These are phyloP conservation scores for Leptinotarsa juncta DNA, from an alignment of 2,888 invertebrate genomes.

Conservation along the genomic window DNA sequence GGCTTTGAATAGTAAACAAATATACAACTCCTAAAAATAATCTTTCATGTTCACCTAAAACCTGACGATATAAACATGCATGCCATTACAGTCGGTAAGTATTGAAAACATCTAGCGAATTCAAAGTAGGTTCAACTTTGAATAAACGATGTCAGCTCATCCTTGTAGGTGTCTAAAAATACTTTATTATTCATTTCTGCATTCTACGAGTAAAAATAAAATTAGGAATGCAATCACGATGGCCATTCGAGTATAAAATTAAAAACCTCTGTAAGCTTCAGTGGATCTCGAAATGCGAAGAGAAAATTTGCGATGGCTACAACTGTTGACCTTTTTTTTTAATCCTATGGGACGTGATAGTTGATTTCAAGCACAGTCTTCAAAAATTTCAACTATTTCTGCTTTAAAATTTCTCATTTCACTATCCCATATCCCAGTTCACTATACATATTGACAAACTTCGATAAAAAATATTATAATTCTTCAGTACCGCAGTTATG, in stretches of 20 bases:
- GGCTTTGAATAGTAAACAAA: no score
- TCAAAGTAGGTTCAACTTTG: conserved; percentile 4
- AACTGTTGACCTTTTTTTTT: not conserved
- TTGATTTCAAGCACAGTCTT: no score
- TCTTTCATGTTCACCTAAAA: not conserved
- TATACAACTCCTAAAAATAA: no score
- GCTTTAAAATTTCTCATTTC: no score
- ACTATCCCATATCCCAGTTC: no score
- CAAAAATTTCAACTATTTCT: no score
- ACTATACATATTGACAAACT: no score
- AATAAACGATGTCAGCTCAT: conserved; percentile 7
- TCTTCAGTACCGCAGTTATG: no score
- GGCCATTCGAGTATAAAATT: conserved; percentile 12
- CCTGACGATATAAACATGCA: not conserved
- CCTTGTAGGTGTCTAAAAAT: conserved; percentile 15
- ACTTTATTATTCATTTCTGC: conserved; percentile 19
- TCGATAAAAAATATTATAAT: no score
- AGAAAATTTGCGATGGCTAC: not conserved
- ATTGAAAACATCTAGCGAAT: not conserved
- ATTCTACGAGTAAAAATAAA: conserved; percentile 15
- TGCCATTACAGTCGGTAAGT: not conserved
- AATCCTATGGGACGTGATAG: no score
- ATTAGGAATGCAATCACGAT: conserved; percentile 11
- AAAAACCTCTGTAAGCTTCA: conserved; percentile 8
- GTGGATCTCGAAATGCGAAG: not conserved